Base-by-base conservation (phyloP, 2,797 vertebrate genomes). In the Sebastiscus albofasciatus region DNA sequence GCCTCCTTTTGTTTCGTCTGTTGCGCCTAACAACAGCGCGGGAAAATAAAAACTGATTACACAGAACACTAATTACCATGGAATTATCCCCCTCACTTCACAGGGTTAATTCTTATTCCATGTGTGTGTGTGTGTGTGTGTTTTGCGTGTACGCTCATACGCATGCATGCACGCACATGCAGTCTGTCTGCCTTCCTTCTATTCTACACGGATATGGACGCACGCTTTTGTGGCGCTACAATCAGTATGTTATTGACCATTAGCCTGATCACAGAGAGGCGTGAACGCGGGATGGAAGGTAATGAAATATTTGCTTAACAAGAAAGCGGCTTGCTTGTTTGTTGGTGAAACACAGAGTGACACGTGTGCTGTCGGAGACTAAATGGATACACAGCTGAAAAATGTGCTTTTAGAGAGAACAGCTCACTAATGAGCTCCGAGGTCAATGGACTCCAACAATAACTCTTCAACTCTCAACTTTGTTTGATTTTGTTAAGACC, bases 31-130 rank as follows among this genome's bases (percentile, higher is more conserved):
- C 91, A 88, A 86, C 85, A 75, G 89, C 89, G 76, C 79, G 79
- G 78, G 59, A 91, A 93, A 94, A 91, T 92, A 93, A 94, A 94
- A 95, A 94, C 89, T 93, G 93, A 96, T 96, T 96, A 95, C 89
- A 94, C 88, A 90, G 89, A 93, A 91, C 91, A 91, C 87, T 94
- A 96, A 95, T 96, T 95, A 95, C 88, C 80, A 85, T 89, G 86
- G 93, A 95, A 93, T 93, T 92, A 95, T 88, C 86, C 84, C 83
- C 85, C 91, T 94, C 90, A 89, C 90, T 92, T 94, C 89, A 87
- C 88, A 88, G 90, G 93, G 93, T 95, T 94, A 93, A 94, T 95
- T 89, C 89, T 87, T 49, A 82, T 83, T 89, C 72, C 58, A 22
- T 39, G 18, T 39, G 56, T 54, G 62, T 69, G 18, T 80, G 46